Evolutionary conservation across 2,888 invertebrate genomes (phyloP).

Genomic region (Chrysotoxum bicinctum): DNA sequence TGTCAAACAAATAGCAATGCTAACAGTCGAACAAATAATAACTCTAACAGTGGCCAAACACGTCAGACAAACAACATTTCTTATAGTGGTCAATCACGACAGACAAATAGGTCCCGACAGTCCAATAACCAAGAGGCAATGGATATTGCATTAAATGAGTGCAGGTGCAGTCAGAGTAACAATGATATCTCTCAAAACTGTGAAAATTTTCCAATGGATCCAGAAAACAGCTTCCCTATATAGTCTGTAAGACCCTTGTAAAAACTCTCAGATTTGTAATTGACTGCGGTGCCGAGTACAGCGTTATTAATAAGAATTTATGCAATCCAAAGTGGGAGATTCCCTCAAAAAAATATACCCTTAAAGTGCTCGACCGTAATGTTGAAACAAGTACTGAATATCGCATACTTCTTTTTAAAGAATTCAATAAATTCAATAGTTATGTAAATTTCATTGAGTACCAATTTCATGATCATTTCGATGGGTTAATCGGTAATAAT

Average conservation of each 20-base stretch:
- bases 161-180: neutral
- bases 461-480: neutral
- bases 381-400: too few species aligned
- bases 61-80: neutral
- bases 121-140: neutral
- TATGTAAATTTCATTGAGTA: too few species aligned
- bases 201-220: neutral
- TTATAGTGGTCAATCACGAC: neutral
- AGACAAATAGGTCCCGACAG: neutral
- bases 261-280: slow-evolving; percentile 5
- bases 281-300: neutral
- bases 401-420: too few species aligned
- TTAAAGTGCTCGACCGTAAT: too few species aligned
- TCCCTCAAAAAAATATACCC: too few species aligned
- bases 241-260: neutral
- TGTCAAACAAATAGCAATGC: too few species aligned
- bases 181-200: neutral
- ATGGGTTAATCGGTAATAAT: neutral
- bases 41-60: neutral
- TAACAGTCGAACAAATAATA: too few species aligned
- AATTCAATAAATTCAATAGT: too few species aligned
- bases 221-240: slow-evolving; percentile 5
- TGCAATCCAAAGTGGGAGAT: neutral
- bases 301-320: neutral
- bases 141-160: slow-evolving; percentile 5